These are phyloP conservation scores for Rhinopomastus cyanomelas DNA, from an alignment of 2,113 vertebrate species.

Conservation along the genomic window DNA sequence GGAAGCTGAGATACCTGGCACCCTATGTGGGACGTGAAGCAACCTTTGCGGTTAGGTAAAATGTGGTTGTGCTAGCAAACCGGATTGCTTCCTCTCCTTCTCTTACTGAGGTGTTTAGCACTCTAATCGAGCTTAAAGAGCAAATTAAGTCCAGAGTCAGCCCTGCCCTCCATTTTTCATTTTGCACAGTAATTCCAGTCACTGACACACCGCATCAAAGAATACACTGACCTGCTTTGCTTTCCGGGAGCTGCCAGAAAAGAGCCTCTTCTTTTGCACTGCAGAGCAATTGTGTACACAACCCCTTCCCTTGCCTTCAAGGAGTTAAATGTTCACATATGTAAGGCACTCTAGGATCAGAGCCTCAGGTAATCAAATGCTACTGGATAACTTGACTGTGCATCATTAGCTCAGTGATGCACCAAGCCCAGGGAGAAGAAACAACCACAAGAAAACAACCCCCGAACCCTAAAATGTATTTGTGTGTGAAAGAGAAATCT, in stretches of 20 bases:
- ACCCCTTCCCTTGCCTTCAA: not conserved
- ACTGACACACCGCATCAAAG: not conserved
- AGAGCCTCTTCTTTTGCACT: not conserved
- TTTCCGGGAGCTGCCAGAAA: not conserved
- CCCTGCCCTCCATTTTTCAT: not conserved
- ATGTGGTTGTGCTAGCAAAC: not conserved
- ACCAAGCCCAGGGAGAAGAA: not conserved
- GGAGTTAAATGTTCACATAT: not conserved
- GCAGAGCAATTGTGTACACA: not conserved
- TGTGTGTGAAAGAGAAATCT: not conserved
- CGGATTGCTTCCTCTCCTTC: not conserved
- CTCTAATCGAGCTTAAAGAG: not conserved
- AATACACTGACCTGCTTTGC: not conserved
- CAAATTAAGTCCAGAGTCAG: not conserved
- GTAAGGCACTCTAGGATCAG: not conserved
- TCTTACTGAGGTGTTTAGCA: not conserved
- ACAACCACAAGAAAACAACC: not conserved
- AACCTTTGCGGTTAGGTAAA: not conserved
- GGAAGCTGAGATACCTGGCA: not conserved
- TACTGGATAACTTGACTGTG: not conserved
- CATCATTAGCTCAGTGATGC: conserved; percentile 15
- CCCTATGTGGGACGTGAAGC: not conserved
- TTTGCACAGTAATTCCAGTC: not conserved
- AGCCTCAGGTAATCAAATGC: not conserved
- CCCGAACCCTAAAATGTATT: not conserved